Evolutionary conservation across 1,140 invertebrate genomes (phyloP).

Genomic region (Bombus impatiens): DNA sequence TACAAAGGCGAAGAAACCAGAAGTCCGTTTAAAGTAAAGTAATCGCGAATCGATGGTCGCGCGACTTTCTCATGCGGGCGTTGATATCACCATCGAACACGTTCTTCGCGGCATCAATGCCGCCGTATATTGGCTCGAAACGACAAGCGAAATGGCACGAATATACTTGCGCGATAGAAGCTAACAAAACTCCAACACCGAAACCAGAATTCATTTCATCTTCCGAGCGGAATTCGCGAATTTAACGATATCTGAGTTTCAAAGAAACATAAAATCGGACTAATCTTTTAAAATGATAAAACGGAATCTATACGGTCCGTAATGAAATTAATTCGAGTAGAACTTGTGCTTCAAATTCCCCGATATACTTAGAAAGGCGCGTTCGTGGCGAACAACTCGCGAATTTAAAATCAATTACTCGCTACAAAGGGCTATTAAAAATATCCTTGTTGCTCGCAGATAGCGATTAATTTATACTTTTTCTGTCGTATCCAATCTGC

Average conservation of each 20-base stretch:
- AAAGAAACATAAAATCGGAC: not conserved
- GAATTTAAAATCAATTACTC: not conserved
- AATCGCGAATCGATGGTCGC: not conserved
- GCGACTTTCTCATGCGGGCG: slow-evolving; percentile 27
- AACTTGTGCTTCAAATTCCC: not conserved
- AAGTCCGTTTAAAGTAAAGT: not conserved
- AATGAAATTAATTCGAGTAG: not conserved
- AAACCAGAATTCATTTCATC: not conserved
- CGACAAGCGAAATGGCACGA: no score
- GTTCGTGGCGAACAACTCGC: no score
- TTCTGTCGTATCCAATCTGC: not conserved
- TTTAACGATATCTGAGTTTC: no score
- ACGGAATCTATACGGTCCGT: not conserved
- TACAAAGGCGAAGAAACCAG: not conserved
- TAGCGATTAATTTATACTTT: not conserved
- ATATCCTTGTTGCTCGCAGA: not conserved
- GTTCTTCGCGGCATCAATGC: slow-evolving; percentile 1
- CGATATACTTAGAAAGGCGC: no score
- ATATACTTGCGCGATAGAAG: not conserved
- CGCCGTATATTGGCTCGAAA: not conserved
- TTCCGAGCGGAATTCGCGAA: not conserved
- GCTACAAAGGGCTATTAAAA: not conserved
- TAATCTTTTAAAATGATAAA: not conserved
- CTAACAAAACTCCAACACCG: not conserved
- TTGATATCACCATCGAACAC: slow-evolving; percentile 25